Base-by-base conservation (phyloP, 2,113 vertebrate species). In the Elgaria multicarinata region DNA sequence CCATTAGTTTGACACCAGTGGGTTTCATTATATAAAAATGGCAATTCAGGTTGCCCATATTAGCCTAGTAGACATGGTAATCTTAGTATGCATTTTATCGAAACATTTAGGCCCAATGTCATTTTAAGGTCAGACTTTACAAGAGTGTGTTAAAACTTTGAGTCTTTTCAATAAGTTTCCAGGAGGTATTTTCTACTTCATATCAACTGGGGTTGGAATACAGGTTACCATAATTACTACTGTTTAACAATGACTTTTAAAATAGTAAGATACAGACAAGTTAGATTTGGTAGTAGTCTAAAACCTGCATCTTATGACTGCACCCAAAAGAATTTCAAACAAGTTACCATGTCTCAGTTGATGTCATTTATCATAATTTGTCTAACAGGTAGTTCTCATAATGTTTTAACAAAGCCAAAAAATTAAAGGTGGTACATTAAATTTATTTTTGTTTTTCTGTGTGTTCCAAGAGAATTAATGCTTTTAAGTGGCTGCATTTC, bases 61-160 rank as follows among this genome's bases (percentile, higher is more conserved):
- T n/a, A n/a, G 33, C 71, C 33, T 36, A 36, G 71, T 36, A 36
- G 71, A 0, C 5, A 72, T 18, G n/a, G 10, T 6, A 24, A 67
- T 95, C 95, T 95, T 97, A 96, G 95, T 89, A 94, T 96, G 95
- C 96, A 96, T 96, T 95, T 95, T 93, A 93, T 92, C 92, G 91
- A 96, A 92, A 91, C 94, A 93, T 42, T 3, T 28, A 89, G 92
- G 93, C 95, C 92, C 50, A 53, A 10, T 53, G 50, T 22, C 58
- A 94, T 96, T 96, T 88, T 90, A 90, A 90, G 46, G 0, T 7
- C 33, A 26, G 22, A 33, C 26, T 91, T 91, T 90, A 71, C 53
- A 87, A 92, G 85, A 80, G 55, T 90, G 83, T 14, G 77, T 84
- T 90, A n/a, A 87, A 9, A 20, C 0, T 75, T 76, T 86, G 62